Percentiles rank a stretch among this genome's conserved stretches.
These are phyloP conservation scores for Somateria mollissima DNA, from an alignment of 2,797 vertebrate species.

Conservation along the genomic window DNA sequence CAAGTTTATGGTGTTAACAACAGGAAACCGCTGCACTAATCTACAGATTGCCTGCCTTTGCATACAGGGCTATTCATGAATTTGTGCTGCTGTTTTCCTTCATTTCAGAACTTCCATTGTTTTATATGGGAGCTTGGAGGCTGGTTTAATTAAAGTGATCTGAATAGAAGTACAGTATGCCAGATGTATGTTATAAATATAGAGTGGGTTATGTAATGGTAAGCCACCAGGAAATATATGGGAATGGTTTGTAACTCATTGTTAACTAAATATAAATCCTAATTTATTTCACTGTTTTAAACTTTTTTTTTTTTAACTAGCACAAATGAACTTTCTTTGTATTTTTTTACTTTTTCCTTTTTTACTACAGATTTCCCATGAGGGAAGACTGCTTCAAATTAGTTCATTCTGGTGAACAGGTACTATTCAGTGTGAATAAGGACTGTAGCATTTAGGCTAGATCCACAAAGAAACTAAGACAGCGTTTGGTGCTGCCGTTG, in stretches of 20 bases:
- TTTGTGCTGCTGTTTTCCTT: constrained; percentile 35
- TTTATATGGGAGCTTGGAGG: constrained; percentile 78
- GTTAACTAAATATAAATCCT: constrained; percentile 78
- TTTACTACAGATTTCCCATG: constrained; percentile 68
- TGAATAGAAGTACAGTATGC: constrained; percentile 75
- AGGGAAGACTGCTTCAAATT: constrained; percentile 57
- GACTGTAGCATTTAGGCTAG: background rate
- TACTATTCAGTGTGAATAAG: constrained; percentile 11
- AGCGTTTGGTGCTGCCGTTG: background rate
- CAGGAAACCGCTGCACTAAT: constrained; percentile 35
- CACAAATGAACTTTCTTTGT: constrained; percentile 73
- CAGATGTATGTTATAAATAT: constrained; percentile 81
- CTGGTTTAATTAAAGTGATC: constrained; percentile 82
- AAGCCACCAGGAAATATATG: constrained; percentile 77
- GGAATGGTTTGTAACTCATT: constrained; percentile 77
- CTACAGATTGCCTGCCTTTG: constrained; percentile 38
- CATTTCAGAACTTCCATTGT: constrained; percentile 62
- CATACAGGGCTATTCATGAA: constrained; percentile 58
- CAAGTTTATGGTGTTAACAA: constrained; percentile 44
- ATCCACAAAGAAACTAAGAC: background rate
- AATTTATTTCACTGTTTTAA: constrained; percentile 79
- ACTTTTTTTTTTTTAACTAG: constrained; percentile 53
- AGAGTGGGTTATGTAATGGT: constrained; percentile 78
- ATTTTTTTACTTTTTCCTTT: constrained; percentile 73
- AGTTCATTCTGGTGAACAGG: constrained; percentile 41